phyloP scores from a whole-genome alignment of 37 sponge, comb jelly and placozoan genomes.

The Diacarnus erythraeanus region DNA sequence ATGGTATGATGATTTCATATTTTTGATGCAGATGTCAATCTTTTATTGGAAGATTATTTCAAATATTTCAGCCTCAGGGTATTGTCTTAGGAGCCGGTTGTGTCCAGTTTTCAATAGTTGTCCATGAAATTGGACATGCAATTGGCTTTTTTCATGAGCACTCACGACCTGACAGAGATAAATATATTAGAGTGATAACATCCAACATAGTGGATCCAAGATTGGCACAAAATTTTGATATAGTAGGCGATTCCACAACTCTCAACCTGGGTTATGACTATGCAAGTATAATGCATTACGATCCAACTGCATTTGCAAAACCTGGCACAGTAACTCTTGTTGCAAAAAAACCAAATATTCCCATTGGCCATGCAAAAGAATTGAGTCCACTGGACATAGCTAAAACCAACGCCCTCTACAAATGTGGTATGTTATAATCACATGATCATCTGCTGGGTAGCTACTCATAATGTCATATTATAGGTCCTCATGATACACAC shows the following conservation, averaged over 20 bases:
- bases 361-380: constrained; percentile 50
- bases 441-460: too few species aligned
- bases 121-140: constrained; percentile 73
- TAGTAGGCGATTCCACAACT: constrained; percentile 15
- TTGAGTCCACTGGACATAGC: constrained; percentile 67
- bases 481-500: not conserved
- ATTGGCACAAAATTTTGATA: constrained; percentile 1
- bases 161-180: constrained; percentile 57
- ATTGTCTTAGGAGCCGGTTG: constrained; percentile 19
- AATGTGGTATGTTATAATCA: constrained; percentile 51
- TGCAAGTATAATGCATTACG: constrained; percentile 88
- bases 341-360: constrained; percentile 27
- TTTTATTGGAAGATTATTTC: constrained; percentile 32
- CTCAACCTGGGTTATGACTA: constrained; percentile 71
- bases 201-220: constrained; percentile 29
- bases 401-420: constrained; percentile 63
- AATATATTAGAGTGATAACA: constrained; percentile 30
- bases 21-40: constrained; percentile 56
- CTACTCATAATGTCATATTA: too few species aligned
- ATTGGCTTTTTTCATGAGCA: constrained; percentile 76
- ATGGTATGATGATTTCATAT: too few species aligned
- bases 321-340: constrained; percentile 12
- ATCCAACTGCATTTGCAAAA: constrained; percentile 17
- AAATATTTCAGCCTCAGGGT: constrained; percentile 13
- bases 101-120: constrained; percentile 19